Conservation (phyloP, 2,797 vertebrate species). For the Falco cherrug region DNA sequence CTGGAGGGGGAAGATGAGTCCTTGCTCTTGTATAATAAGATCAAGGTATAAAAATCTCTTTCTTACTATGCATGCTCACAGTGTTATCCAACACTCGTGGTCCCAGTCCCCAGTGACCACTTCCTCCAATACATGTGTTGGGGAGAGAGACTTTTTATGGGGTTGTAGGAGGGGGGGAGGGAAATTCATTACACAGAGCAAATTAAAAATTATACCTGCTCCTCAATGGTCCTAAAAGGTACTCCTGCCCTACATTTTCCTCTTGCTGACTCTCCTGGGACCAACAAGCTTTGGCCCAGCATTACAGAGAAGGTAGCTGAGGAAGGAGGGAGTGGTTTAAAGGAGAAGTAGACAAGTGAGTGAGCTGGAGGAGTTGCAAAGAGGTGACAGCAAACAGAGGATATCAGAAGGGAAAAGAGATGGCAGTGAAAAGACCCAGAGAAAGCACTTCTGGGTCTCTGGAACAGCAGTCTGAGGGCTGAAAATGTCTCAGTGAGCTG, state of each 20-base stretch:
- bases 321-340: background rate
- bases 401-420: background rate
- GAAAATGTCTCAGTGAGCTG: background rate
- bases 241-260: background rate
- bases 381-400: background rate
- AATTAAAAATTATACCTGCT: background rate
- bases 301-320: background rate
- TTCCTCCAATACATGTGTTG: background rate
- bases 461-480: background rate
- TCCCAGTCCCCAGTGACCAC: background rate
- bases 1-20: background rate
- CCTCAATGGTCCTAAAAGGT: background rate
- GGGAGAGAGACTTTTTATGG: background rate
- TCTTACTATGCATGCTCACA: accelerated
- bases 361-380: background rate
- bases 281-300: background rate
- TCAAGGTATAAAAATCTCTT: no score
- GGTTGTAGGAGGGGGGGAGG: background rate
- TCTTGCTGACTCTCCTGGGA: background rate
- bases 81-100: background rate
- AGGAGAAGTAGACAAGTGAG: background rate
- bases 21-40: background rate
- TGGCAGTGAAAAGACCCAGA: background rate
- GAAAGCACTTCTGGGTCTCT: background rate
- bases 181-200: background rate